Evolutionary conservation across 1,140 invertebrate species (phyloP).

Genomic region (Drosophila nasuta): DNA sequence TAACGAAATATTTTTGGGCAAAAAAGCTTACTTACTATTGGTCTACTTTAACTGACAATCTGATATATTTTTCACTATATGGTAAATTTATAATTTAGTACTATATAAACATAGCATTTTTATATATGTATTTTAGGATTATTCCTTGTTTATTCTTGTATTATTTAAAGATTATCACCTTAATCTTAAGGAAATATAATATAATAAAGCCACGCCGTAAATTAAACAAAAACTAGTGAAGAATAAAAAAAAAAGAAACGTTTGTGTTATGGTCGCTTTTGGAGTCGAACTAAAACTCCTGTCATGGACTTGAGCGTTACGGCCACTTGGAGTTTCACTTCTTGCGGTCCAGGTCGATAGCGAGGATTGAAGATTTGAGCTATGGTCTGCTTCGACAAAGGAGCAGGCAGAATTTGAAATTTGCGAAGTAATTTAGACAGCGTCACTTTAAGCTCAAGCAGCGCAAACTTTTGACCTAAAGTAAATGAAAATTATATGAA

Average conservation of each 20-base stretch:
- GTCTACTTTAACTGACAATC: too few relatives aligned
- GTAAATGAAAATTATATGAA: not conserved
- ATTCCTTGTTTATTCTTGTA: too few relatives aligned
- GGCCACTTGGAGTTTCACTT: slow-evolving; percentile 37
- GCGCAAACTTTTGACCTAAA: slow-evolving; percentile 85
- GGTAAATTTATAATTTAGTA: too few relatives aligned
- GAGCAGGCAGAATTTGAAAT: slow-evolving; percentile 58
- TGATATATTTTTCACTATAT: too few relatives aligned
- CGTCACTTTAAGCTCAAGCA: slow-evolving; percentile 85
- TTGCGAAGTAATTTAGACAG: slow-evolving; percentile 82
- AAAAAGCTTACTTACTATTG: too few relatives aligned
- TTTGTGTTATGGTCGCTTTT: slow-evolving; percentile 18
- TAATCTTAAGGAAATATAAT: too few relatives aligned
- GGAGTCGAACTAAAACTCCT: slow-evolving; percentile 44
- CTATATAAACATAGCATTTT: too few relatives aligned
- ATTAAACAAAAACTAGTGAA: not conserved
- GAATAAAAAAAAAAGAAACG: not conserved
- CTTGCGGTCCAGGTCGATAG: slow-evolving; percentile 42
- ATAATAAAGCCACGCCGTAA: too few relatives aligned
- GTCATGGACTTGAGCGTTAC: slow-evolving; percentile 61
- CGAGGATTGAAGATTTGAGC: slow-evolving; percentile 34
- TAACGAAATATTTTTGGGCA: too few relatives aligned
- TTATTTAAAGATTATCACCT: too few relatives aligned
- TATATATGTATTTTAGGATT: too few relatives aligned
- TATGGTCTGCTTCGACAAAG: slow-evolving; percentile 40